Base-by-base conservation (phyloP, 2,797 vertebrate genomes). In the Brachymystax lenok region DNA sequence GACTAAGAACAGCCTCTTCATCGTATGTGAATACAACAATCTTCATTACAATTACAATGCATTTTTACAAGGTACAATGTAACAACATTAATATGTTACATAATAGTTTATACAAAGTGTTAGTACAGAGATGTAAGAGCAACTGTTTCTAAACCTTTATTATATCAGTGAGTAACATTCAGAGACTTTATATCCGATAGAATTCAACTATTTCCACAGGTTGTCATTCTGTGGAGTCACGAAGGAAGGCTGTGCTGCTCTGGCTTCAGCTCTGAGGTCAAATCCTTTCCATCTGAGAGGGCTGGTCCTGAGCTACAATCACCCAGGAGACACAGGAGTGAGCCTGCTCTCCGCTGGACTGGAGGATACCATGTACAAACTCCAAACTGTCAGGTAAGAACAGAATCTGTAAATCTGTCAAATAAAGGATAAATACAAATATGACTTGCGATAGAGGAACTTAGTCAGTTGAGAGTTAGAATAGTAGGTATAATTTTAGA, bases 231-330 rank as follows among this genome's bases (percentile, higher is more conserved):
- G 88, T 76, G 76, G 82, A 61, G 19, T 89, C 63, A 7, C 75
- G 19, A 79, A 80, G 70, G 61, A 77, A 54, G 84, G 84, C 77
- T 84, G 80, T 71, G 69, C 84, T 46, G 24, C 0, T 1, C 72
- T 89, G 75, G 77, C 80, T 52, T 63, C 4, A 69, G 84, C 74
- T 76, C 80, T 69, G 61, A 64, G 61, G 61, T 69, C 78, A 59
- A 78, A 83, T 5, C 77, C 78, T 5, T 79, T 73, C 21, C 64
- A 19, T 4, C 74, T 87, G 21, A 86, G 40, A 81, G 75, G 75
- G 28, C 67, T 89, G 63, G 86, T 87, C 67, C 61, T 87, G 70
- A 84, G 86, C 50, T 63, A 46, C n/a, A 86, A 89, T 71, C 51
- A 82, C 61, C 24, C 85, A 12, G 73, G 75, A 30, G 35, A 75